A percentile compares a stretch with the other conserved stretches of the same genome.
phyloP scores from a whole-genome alignment of 2,888 invertebrate genomes.

The Drosophila anomelani region DNA sequence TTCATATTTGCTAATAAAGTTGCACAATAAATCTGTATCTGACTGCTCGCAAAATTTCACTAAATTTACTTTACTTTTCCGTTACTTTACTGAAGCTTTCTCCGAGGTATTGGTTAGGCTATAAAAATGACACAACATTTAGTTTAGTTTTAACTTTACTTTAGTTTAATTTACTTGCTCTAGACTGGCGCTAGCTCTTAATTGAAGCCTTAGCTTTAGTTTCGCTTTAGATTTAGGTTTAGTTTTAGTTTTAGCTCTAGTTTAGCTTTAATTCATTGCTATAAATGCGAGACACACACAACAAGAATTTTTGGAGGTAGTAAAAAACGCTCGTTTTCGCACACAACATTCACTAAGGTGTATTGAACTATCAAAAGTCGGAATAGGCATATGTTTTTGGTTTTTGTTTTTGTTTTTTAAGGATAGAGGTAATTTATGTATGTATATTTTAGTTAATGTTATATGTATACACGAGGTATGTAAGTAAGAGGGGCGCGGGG shows the following conservation, averaged over 20 bases:
- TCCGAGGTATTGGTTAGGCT: slow-evolving; percentile 70
- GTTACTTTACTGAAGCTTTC: slow-evolving; percentile 47
- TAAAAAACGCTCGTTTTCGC: slow-evolving; percentile 64
- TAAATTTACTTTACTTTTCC: slow-evolving; percentile 55
- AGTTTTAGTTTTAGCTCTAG: slow-evolving; percentile 11
- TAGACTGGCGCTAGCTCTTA: slow-evolving; percentile 53
- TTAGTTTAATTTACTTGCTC: slow-evolving; percentile 59
- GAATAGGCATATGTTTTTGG: slow-evolving; percentile 26
- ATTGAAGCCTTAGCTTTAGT: slow-evolving; percentile 26
- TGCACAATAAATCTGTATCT: slow-evolving; percentile 33
- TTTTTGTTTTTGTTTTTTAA: background rate
- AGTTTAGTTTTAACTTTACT: slow-evolving; percentile 49
- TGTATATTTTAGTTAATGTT: slow-evolving; percentile 77
- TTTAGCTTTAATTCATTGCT: slow-evolving; percentile 43
- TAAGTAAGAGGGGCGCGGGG: slow-evolving; percentile 47
- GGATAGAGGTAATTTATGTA: slow-evolving; percentile 32
- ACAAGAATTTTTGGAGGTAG: slow-evolving; percentile 73
- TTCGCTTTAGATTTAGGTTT: slow-evolving; percentile 32
- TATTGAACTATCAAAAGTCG: slow-evolving; percentile 70
- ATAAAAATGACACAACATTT: slow-evolving; percentile 79
- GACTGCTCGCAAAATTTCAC: slow-evolving; percentile 55
- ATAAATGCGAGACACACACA: slow-evolving; percentile 76
- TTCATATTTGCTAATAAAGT: slow-evolving; percentile 53
- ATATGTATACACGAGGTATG: slow-evolving; percentile 76
- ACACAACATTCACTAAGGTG: slow-evolving; percentile 78